These are phyloP conservation scores for Andrena hattorfiana DNA, from an alignment of 2,888 invertebrate genomes.

Conservation along the genomic window DNA sequence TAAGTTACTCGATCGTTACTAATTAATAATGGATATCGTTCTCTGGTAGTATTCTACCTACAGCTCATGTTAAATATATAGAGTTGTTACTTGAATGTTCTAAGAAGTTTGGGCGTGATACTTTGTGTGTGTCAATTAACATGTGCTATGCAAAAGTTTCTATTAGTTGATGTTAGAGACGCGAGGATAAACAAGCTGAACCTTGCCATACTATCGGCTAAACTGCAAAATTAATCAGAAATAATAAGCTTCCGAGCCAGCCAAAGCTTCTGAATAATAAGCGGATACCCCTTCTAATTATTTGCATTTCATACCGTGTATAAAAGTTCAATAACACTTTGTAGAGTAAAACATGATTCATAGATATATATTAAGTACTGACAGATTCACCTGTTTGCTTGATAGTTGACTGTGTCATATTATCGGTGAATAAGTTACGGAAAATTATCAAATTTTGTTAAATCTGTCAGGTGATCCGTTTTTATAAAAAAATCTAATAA, in stretches of 20 bases:
- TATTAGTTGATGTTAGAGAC: slow-evolving; percentile 57
- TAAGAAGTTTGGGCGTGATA: slow-evolving; percentile 59
- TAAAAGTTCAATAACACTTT: slow-evolving; percentile 16
- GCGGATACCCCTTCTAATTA: slow-evolving; percentile 53
- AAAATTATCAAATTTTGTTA: slow-evolving; percentile 9
- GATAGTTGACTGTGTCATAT: not conserved
- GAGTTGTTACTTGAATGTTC: slow-evolving; percentile 41
- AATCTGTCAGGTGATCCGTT: slow-evolving; percentile 15
- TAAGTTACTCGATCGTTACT: not conserved
- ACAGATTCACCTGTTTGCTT: not conserved
- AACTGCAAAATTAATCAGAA: slow-evolving; percentile 76
- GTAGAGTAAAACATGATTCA: slow-evolving; percentile 8
- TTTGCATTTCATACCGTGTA: slow-evolving; percentile 10
- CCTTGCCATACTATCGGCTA: slow-evolving; percentile 75
- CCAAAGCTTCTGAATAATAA: slow-evolving; percentile 73
- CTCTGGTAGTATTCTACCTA: not conserved
- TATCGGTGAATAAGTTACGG: slow-evolving; percentile 10
- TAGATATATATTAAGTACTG: slow-evolving; percentile 14
- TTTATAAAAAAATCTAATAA: slow-evolving; percentile 27
- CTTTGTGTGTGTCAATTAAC: slow-evolving; percentile 54
- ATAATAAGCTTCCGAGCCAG: slow-evolving; percentile 78
- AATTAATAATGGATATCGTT: slow-evolving; percentile 1
- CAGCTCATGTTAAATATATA: slow-evolving; percentile 18
- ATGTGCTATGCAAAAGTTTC: slow-evolving; percentile 60
- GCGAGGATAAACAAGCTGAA: slow-evolving; percentile 72